Percentiles rank a stretch among this genome's conserved stretches.
phyloP scores from a whole-genome alignment of 2,113 vertebrate genomes.

The Tor tambroides region DNA sequence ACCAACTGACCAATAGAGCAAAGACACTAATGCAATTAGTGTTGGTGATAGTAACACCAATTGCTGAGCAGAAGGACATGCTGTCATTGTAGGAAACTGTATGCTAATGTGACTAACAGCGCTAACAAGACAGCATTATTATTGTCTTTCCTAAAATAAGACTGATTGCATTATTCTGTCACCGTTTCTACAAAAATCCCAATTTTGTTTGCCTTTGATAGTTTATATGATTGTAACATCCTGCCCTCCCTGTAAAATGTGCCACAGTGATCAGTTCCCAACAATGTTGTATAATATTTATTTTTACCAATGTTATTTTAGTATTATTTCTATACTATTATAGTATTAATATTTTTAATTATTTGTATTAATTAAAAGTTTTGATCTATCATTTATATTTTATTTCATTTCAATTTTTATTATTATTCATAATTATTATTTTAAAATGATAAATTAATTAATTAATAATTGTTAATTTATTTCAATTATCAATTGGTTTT shows the following conservation, averaged over 20 bases:
- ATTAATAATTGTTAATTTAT: too few species aligned
- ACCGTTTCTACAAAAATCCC: not conserved
- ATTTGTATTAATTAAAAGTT: too few species aligned
- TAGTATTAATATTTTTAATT: too few species aligned
- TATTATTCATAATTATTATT: too few species aligned
- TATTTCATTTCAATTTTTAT: too few species aligned
- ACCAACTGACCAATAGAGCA: conserved; percentile 8
- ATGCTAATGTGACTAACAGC: not conserved
- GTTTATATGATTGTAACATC: not conserved
- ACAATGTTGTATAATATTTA: too few species aligned
- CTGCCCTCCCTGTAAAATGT: not conserved
- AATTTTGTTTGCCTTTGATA: not conserved
- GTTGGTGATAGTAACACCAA: conserved; percentile 16
- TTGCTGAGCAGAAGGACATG: conserved; percentile 18
- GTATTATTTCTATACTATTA: too few species aligned
- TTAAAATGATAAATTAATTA: too few species aligned
- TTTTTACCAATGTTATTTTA: too few species aligned
- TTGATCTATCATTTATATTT: too few species aligned
- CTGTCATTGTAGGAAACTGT: not conserved
- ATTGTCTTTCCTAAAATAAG: not conserved
- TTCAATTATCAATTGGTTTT: too few species aligned
- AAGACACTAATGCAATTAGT: conserved; percentile 30
- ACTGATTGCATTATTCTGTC: not conserved
- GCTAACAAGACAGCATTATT: not conserved
- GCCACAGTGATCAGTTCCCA: too few species aligned